Evolutionary conservation across 2,113 vertebrate genomes (phyloP), one percentile per base, ranked within the genome.

Genomic region (Pterocles gutturalis): DNA sequence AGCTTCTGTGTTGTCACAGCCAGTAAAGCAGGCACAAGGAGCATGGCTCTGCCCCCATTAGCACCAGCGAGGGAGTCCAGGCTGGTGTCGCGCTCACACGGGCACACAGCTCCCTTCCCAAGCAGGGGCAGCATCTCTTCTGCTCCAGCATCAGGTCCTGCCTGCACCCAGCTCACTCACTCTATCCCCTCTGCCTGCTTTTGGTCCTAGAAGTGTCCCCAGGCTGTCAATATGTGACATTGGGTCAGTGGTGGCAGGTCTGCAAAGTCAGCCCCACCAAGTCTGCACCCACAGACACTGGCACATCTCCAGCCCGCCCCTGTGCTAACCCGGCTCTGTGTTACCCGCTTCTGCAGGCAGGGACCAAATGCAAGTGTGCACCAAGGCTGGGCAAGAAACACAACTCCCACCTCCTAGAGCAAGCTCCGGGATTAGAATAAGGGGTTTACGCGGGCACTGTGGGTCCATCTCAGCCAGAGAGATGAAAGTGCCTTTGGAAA

Each of bases 271-370:
- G 46, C 58, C 51, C 36, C 1, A 0, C 72, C 55, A 48, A 31
- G 12, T 13, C 54, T 18, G 43, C 49, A 82, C 41, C 53, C 46
- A 6, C 28, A 36, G 67, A 28, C 34, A 6, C 9, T 43, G 4
- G 1, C 58, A 26, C 25, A 3, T 5, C 41, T 66, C 54, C 81
- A 84, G 62, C 58, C 9, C 11, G 19, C 38, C 22, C 45, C 49
- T 17, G n/a, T 2, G 19, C 54, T 75, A 11, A 17, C 34, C 13
- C 7, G 2, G 10, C 36, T 58, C 51, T 34, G 22, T 0, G 0
- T 21, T 15, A 28, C 11, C 53, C n/a, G 33, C 26, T 55, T 36
- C 46, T 54, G 24, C 29, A 18, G 16, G 19, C 57, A 41, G 13
- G 54, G 66, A 57, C 21, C 41, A 51, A 38, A 18, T 3, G 6